A percentile compares a stretch with the other conserved stretches of the same genome.
Evolutionary conservation across 2,888 invertebrate genomes (phyloP).

Genomic region (Campoplex capitator): DNA sequence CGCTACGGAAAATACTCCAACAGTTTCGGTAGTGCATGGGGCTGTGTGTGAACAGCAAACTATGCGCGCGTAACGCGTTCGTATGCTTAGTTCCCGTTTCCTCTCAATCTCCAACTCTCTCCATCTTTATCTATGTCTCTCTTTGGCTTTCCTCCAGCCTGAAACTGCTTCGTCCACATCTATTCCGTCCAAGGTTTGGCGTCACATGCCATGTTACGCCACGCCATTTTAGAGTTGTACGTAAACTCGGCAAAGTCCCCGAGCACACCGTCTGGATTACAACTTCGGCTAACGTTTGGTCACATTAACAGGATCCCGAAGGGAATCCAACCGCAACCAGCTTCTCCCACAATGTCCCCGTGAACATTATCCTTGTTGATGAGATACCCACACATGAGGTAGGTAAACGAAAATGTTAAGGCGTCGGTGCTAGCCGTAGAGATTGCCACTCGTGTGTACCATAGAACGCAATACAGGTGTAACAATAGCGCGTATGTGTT

Average conservation of each 20-base stretch:
- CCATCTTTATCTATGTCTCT: slow-evolving; percentile 12
- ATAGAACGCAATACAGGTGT: slow-evolving; percentile 43
- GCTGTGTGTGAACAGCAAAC: slow-evolving; percentile 19
- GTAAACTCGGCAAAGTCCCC: slow-evolving; percentile 56
- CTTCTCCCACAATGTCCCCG: slow-evolving; percentile 27
- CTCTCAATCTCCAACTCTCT: background rate
- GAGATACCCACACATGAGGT: slow-evolving; percentile 18
- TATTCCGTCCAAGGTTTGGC: slow-evolving; percentile 47
- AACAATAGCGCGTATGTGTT: slow-evolving; percentile 29
- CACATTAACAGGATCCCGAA: slow-evolving; percentile 65
- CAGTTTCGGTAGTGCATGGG: slow-evolving; percentile 24
- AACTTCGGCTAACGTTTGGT: slow-evolving; percentile 65
- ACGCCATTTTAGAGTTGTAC: slow-evolving; percentile 57
- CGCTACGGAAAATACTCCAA: slow-evolving; percentile 28
- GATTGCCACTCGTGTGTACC: slow-evolving; percentile 30
- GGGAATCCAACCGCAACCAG: slow-evolving; percentile 33
- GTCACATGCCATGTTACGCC: slow-evolving; percentile 38
- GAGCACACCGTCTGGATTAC: slow-evolving; percentile 61
- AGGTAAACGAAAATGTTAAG: slow-evolving; percentile 27
- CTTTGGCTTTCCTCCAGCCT: slow-evolving; percentile 23
- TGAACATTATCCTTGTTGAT: slow-evolving; percentile 40
- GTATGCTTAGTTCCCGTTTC: slow-evolving; percentile 14
- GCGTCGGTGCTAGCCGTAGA: slow-evolving; percentile 31
- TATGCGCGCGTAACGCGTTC: background rate
- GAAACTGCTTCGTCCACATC: slow-evolving; percentile 49